Evolutionary conservation across 2,888 invertebrate genomes (phyloP).

Genomic region (Heterodera filipjevi): DNA sequence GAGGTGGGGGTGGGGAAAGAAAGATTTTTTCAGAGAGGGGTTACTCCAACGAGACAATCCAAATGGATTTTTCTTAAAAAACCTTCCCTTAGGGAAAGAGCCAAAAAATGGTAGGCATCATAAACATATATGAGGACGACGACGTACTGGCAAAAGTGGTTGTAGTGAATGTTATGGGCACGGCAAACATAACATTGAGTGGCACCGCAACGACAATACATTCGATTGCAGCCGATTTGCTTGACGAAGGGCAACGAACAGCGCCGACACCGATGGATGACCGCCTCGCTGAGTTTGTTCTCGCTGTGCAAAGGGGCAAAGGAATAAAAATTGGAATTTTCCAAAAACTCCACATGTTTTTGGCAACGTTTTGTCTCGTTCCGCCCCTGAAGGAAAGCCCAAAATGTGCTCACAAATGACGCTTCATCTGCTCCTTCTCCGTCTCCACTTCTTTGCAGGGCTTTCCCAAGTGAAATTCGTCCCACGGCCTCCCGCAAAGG

Average conservation of each 20-base stretch:
- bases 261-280: constrained; percentile 40
- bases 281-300: constrained; percentile 41
- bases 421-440: constrained; percentile 33
- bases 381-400: no score
- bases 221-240: constrained; percentile 69
- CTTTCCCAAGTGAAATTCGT: constrained; percentile 37
- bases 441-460: constrained; percentile 36
- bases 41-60: no score
- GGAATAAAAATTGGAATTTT: no score
- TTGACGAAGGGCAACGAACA: constrained; percentile 41
- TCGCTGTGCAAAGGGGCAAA: constrained; percentile 17
- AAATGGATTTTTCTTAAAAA: no score
- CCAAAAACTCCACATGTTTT: no score
- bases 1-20: neutral
- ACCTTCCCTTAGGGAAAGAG: neutral
- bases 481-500: constrained; percentile 38
- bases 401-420: constrained; percentile 5
- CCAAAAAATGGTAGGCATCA: neutral
- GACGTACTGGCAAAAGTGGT: constrained; percentile 47
- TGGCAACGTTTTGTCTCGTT: no score
- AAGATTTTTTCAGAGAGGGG: no score
- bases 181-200: constrained; percentile 72
- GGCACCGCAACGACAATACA: constrained; percentile 71
- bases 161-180: constrained; percentile 70
- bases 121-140: neutral